Evolutionary conservation across 2,888 invertebrate genomes (phyloP).

Genomic region (Hesperia comma): DNA sequence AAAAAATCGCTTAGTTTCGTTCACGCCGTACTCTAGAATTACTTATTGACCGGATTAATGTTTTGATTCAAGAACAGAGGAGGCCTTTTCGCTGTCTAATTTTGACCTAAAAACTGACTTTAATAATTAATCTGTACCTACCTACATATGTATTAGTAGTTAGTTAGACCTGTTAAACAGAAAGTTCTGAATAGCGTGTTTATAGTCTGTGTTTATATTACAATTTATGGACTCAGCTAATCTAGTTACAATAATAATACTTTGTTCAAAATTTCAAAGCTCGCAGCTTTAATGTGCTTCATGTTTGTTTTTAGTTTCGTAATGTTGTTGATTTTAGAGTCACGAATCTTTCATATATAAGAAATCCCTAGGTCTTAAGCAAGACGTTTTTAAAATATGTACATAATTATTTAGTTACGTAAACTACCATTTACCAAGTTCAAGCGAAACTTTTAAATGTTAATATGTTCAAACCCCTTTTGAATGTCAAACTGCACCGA

Average conservation of each 20-base stretch:
- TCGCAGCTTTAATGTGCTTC: constrained; percentile 12
- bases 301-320: neutral
- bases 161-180: constrained; percentile 14
- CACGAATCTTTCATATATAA: neutral
- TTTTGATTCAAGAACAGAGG: neutral
- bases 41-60: too few species aligned
- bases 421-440: too few species aligned
- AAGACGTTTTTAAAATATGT: neutral
- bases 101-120: too few species aligned
- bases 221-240: constrained; percentile 13
- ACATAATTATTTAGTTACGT: too few species aligned
- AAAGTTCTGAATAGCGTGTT: constrained; percentile 18
- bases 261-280: constrained; percentile 15
- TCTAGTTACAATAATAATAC: constrained; percentile 15
- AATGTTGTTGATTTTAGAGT: neutral
- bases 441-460: too few species aligned
- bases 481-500: too few species aligned
- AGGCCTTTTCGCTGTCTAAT: too few species aligned
- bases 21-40: too few species aligned
- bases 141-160: too few species aligned
- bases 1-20: too few species aligned
- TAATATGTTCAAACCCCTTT: too few species aligned
- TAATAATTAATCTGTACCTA: too few species aligned
- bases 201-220: constrained; percentile 17
- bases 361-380: neutral